Conservation (phyloP, 2,113 vertebrate genomes). For the Poecile atricapillus region DNA sequence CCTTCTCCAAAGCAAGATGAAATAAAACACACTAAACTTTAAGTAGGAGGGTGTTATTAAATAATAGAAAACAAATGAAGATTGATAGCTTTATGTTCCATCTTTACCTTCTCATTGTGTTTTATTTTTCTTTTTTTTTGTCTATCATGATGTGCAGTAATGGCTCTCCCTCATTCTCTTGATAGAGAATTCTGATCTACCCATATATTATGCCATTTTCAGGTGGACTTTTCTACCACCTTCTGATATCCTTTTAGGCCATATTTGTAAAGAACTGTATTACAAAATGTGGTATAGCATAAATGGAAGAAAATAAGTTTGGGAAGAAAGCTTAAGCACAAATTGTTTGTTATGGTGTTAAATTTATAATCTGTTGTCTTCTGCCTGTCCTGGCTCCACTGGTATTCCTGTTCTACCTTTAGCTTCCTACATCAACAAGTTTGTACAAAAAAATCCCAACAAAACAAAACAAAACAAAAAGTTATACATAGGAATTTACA, state of each 20-base stretch:
- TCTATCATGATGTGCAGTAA: not conserved
- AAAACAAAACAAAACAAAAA: no score
- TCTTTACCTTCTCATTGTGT: not conserved
- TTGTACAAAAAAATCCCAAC: not conserved
- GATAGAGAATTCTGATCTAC: not conserved
- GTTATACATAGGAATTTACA: not conserved
- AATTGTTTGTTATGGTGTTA: not conserved
- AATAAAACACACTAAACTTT: not conserved
- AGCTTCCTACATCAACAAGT: not conserved
- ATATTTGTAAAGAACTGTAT: not conserved
- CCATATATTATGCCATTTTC: not conserved
- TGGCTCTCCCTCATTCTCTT: not conserved
- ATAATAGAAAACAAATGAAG: not conserved
- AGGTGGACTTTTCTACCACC: not conserved
- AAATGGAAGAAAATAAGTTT: not conserved
- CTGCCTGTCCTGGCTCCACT: not conserved
- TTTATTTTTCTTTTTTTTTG: not conserved
- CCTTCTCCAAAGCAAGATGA: not conserved
- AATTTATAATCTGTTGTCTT: not conserved
- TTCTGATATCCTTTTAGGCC: not conserved
- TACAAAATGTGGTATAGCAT: not conserved
- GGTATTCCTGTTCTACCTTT: not conserved
- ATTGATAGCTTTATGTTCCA: not conserved
- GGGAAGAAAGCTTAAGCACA: not conserved
- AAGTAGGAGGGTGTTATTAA: not conserved